phyloP scores from a whole-genome alignment of 2,888 invertebrate species.

The Agapostemon virescens region DNA sequence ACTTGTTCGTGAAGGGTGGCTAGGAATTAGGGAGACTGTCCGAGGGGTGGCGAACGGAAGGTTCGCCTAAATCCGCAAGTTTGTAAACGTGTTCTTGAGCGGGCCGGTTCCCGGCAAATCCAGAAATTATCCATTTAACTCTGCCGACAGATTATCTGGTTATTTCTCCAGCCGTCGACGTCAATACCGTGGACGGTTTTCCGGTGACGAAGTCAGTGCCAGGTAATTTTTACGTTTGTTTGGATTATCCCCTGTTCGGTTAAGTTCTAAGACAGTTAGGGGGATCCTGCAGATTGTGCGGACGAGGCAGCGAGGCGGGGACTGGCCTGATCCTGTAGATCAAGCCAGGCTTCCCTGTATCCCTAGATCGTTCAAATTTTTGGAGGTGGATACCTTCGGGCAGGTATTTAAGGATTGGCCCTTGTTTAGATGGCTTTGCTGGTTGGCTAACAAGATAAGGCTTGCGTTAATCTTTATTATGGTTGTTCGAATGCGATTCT shows the following conservation, averaged over 20 bases:
- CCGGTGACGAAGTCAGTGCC: conserved; percentile 43
- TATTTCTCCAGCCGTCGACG: conserved; percentile 14
- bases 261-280: conserved; percentile 67
- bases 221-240: conserved; percentile 54
- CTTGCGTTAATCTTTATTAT: not conserved
- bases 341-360: not conserved
- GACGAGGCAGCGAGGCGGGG: conserved; percentile 29
- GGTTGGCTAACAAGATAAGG: not conserved
- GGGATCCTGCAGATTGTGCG: not conserved
- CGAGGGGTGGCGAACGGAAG: conserved; percentile 1
- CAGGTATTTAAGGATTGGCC: not conserved
- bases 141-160: conserved; percentile 64
- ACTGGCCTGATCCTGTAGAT: not conserved
- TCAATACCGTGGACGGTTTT: not conserved
- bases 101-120: conserved; percentile 65
- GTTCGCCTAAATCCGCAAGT: conserved; percentile 70
- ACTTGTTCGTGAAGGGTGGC: not conserved
- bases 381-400: not conserved
- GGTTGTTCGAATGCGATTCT: not conserved
- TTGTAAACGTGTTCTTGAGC: conserved; percentile 74
- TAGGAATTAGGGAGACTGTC: not conserved
- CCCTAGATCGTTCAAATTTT: not conserved
- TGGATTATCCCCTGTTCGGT: conserved; percentile 57
- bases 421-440: not conserved
- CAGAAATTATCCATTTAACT: conserved; percentile 78